Percentiles rank a stretch among this genome's conserved stretches.
Evolutionary conservation across 53 echinoderm and acorn worm species (phyloP).

Genomic region (Hippasteria phrygiana): DNA sequence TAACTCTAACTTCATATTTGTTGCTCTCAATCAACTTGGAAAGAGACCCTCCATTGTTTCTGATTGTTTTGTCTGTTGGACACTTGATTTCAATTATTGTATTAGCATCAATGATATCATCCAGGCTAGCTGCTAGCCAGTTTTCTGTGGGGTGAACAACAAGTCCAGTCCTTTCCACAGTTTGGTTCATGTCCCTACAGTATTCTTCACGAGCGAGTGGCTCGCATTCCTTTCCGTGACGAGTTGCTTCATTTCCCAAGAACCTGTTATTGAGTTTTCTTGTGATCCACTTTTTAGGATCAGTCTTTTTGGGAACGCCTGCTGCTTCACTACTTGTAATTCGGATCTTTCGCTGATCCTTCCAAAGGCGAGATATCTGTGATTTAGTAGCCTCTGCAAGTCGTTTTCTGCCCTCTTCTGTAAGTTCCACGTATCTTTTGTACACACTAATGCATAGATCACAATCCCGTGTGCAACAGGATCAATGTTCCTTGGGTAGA

Average conservation of each 20-base stretch:
- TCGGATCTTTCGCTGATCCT: background rate
- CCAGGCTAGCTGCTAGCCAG: slow-evolving; percentile 74
- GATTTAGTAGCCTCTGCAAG: background rate
- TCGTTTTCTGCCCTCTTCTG: background rate
- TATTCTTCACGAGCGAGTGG: no score
- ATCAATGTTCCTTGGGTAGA: background rate
- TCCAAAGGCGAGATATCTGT: slow-evolving; percentile 7
- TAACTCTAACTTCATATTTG: slow-evolving; percentile 57
- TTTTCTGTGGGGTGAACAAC: slow-evolving; percentile 55
- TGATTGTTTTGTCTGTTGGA: slow-evolving; percentile 51
- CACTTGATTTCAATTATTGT: slow-evolving; percentile 73
- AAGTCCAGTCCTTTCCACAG: slow-evolving; percentile 57
- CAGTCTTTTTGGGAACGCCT: slow-evolving; percentile 27
- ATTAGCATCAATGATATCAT: slow-evolving; percentile 62
- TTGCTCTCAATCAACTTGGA: slow-evolving; percentile 48
- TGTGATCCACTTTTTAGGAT: slow-evolving; percentile 9
- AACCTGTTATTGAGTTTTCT: background rate
- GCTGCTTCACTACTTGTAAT: slow-evolving; percentile 43
- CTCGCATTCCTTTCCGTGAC: background rate
- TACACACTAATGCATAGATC: background rate
- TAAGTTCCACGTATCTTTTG: background rate
- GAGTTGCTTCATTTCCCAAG: slow-evolving; percentile 8
- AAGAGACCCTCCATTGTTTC: slow-evolving; percentile 25
- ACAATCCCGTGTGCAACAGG: background rate
- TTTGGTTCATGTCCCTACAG: no score